Evolutionary conservation across 1,140 invertebrate species (phyloP).

Genomic region (Oedothorax gibbosus): DNA sequence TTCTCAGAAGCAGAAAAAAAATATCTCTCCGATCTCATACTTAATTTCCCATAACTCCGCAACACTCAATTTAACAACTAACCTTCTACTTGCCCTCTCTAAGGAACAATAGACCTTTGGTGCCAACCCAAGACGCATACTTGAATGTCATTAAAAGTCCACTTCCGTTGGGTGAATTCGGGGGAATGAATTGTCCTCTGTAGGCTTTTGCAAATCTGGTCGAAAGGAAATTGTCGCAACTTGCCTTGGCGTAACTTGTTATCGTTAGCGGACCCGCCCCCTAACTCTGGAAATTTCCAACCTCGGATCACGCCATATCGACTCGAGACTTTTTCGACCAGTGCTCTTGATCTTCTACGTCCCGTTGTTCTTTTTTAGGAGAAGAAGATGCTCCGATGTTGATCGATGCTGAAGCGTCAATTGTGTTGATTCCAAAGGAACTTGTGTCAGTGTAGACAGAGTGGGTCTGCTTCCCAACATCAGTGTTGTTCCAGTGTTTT

Average conservation of each 20-base stretch:
- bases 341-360: not conserved
- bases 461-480: no score
- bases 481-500: no score
- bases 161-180: slow-evolving; percentile 50
- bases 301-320: not conserved
- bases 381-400: not conserved
- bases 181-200: slow-evolving; percentile 41
- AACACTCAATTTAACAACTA: no score
- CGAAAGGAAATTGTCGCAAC: slow-evolving; percentile 52
- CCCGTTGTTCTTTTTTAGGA: not conserved
- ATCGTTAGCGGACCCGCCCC: slow-evolving; percentile 25
- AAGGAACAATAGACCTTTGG: slow-evolving; percentile 42
- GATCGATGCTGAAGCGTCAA: not conserved
- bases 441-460: no score
- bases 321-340: not conserved
- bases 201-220: slow-evolving; percentile 42
- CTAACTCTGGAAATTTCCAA: not conserved
- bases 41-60: no score
- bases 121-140: slow-evolving; percentile 38
- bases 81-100: not conserved
- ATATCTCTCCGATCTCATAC: no score
- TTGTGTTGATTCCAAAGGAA: no score
- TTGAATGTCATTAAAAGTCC: slow-evolving; percentile 24
- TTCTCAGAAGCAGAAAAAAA: no score
- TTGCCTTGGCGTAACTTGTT: slow-evolving; percentile 29